Base-by-base conservation (phyloP, 2,888 invertebrate species). In the Quadroppia sp. region DNA sequence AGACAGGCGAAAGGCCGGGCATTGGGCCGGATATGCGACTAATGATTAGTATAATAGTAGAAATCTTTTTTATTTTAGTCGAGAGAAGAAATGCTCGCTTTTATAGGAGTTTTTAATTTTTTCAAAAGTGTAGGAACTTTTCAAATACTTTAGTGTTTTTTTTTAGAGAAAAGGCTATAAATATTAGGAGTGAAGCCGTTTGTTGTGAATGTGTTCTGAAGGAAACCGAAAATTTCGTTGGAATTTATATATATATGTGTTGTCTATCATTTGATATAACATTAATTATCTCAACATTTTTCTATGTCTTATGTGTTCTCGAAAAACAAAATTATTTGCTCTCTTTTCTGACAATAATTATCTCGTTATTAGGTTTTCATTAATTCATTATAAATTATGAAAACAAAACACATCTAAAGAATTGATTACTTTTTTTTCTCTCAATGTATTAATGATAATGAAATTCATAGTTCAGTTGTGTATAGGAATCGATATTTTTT, bases 41-140 rank as follows among this genome's bases (percentile, higher is more conserved):
- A 67, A 67, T 67, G 42, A 67, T 67, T 67, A 67, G 67, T 64
- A 61, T 61, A 61, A n/a, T 61, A 30, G 17, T 61, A 61, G 61
- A 28, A 56, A 13, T 56, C 17, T 56, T 56, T 28, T 32, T 9
- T 36, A 36, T 36, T 36, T 36, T 45, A 45, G 45, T 45, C 15
- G 45, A 45, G 42, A 42, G 67, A 42, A 64, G 36, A 56, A 53
- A 53, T 23, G 20, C 15, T 9, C 36, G n/a, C 42, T 67, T 67
- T 67, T 67, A 67, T 67, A 67, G 40, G 40, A 67, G 4, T 53
- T 67, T 67, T 67, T 42, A 67, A 64, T n/a, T n/a, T 36, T 67
- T 67, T 61, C 61, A 61, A 42, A 67, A 42, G 36, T 42, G 67
- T 67, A 67, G 67, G 67, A 67, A 67, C 67, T 67, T 42, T 64